Percentiles rank a stretch among this genome's conserved stretches.
Conservation (phyloP, 2,797 vertebrate species). For the Poecilia velifera region DNA sequence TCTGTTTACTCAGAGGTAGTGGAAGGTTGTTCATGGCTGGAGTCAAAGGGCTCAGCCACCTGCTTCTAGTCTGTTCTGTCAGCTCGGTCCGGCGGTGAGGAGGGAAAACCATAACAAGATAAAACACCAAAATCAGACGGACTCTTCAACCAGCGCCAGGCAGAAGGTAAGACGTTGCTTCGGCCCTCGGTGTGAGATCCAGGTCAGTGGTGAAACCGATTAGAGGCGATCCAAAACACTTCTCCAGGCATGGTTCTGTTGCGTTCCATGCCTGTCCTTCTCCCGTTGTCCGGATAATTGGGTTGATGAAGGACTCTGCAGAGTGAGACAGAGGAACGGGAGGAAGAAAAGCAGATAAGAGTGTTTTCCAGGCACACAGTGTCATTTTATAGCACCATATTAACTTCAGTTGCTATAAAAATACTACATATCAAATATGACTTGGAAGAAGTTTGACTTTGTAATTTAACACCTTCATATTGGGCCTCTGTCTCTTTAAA, state of each 20-base stretch:
- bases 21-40: slow-evolving; percentile 65
- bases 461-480: too few relatives aligned
- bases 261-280: slow-evolving; percentile 81
- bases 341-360: slow-evolving; percentile 40
- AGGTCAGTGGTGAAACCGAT: slow-evolving; percentile 60
- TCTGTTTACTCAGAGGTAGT: slow-evolving; percentile 46
- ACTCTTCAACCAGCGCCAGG: slow-evolving; percentile 13
- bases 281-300: slow-evolving; percentile 54
- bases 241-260: slow-evolving; percentile 76
- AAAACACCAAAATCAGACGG: slow-evolving; percentile 19
- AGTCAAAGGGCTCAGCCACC: slow-evolving; percentile 49
- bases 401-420: too few relatives aligned
- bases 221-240: slow-evolving; percentile 47
- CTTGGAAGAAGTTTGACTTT: too few relatives aligned
- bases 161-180: slow-evolving; percentile 4
- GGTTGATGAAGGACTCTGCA: slow-evolving; percentile 54
- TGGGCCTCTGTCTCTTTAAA: too few relatives aligned
- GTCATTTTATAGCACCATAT: too few relatives aligned
- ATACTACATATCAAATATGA: too few relatives aligned
- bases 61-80: slow-evolving; percentile 34
- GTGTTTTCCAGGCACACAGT: too few relatives aligned
- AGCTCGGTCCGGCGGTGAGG: slow-evolving; percentile 18
- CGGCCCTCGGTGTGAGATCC: slow-evolving; percentile 18
- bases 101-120: slow-evolving; percentile 20
- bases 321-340: slow-evolving; percentile 43